Percentiles rank a stretch among this genome's conserved stretches.
Evolutionary conservation across 2,888 invertebrate genomes (phyloP).

Genomic region (Pocota personata): DNA sequence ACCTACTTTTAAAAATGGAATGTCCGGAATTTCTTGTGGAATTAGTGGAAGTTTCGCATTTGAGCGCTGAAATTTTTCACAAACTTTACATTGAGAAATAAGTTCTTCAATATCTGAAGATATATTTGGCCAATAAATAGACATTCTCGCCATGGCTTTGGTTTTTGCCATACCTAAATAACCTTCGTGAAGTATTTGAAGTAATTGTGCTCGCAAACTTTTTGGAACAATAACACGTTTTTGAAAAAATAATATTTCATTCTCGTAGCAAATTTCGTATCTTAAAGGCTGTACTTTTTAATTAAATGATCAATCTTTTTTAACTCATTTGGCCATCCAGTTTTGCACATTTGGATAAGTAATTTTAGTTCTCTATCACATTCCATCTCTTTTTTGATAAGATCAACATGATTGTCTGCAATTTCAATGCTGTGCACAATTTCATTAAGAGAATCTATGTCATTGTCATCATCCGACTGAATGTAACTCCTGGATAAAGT

Average conservation of each 20-base stretch:
- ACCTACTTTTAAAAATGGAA: slow-evolving; percentile 3
- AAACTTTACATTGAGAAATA: too few species aligned
- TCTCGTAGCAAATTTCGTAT: slow-evolving; percentile 33
- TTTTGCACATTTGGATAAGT: slow-evolving; percentile 26
- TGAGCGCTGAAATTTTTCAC: too few species aligned
- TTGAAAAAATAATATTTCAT: slow-evolving; percentile 31
- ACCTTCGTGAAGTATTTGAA: too few species aligned
- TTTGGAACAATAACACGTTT: slow-evolving; percentile 40
- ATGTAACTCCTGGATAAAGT: slow-evolving; percentile 9
- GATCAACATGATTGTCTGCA: not conserved
- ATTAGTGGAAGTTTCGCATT: too few species aligned
- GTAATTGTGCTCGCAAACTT: slow-evolving; percentile 9
- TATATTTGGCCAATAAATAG: too few species aligned
- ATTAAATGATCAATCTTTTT: too few species aligned
- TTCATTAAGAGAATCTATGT: slow-evolving; percentile 7
- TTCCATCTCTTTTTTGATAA: not conserved
- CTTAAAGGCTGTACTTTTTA: slow-evolving; percentile 18
- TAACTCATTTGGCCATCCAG: slow-evolving; percentile 50
- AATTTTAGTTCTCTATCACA: not conserved
- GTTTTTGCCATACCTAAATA: too few species aligned
- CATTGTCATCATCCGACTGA: slow-evolving; percentile 1
- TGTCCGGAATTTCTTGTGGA: slow-evolving; percentile 1
- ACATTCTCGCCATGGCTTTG: too few species aligned
- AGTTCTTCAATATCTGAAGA: too few species aligned
- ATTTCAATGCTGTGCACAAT: too few species aligned